Evolutionary conservation across 2,113 vertebrate species (phyloP).

Genomic region (Alligator sinensis): DNA sequence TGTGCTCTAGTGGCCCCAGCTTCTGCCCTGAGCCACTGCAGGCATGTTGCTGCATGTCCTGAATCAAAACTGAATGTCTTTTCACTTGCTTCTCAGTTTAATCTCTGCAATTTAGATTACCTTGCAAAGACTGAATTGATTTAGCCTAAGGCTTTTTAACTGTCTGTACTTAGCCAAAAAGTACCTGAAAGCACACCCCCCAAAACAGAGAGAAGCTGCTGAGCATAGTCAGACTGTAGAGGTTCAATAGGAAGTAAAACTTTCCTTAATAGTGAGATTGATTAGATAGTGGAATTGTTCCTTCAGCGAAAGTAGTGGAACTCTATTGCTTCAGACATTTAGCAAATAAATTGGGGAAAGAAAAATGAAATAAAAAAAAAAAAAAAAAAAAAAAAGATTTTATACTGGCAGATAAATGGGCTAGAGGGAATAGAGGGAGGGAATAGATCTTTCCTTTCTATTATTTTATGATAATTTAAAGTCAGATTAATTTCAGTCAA

Average conservation of each 20-base stretch:
- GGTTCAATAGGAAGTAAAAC: constrained; percentile 55
- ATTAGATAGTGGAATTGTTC: constrained; percentile 72
- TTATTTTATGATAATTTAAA: constrained; percentile 33
- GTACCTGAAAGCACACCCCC: constrained; percentile 40
- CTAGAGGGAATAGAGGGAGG: constrained; percentile 46
- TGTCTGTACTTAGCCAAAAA: constrained; percentile 18
- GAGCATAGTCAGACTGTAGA: constrained; percentile 14
- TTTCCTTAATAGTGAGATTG: constrained; percentile 64
- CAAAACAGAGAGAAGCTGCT: constrained; percentile 51
- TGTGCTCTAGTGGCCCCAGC: too few relatives aligned
- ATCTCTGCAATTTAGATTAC: too few relatives aligned
- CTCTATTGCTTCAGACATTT: constrained; percentile 71
- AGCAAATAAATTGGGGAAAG: constrained; percentile 72
- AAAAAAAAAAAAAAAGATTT: constrained; percentile 65
- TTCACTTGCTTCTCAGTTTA: too few relatives aligned
- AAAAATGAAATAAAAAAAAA: constrained; percentile 73
- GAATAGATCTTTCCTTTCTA: not conserved
- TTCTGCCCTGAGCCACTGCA: too few relatives aligned
- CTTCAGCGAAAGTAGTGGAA: constrained; percentile 69
- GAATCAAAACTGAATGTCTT: too few relatives aligned
- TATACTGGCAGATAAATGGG: constrained; percentile 60
- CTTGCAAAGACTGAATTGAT: too few relatives aligned
- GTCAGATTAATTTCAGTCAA: not conserved
- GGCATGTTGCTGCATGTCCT: too few relatives aligned
- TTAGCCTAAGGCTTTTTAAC: not conserved